Conservation (phyloP, 2,888 invertebrate species). For the Amiota mariae region DNA sequence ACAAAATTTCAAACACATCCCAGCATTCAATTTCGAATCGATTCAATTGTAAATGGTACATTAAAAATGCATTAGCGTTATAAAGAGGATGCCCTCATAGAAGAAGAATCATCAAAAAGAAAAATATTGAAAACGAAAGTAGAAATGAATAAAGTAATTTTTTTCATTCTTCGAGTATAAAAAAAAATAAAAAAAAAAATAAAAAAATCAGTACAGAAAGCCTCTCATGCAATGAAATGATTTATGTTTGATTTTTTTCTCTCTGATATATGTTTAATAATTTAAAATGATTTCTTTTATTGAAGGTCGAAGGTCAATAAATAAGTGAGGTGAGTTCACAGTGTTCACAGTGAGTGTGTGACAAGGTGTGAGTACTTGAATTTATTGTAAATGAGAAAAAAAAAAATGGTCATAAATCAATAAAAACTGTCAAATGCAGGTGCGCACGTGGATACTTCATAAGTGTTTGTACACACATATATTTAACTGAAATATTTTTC, state of each 20-base stretch:
- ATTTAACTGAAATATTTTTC: no score
- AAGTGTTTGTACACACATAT: no score
- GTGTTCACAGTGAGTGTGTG: no score
- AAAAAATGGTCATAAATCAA: slow-evolving; percentile 4
- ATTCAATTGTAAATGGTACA: slow-evolving; percentile 45
- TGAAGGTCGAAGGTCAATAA: not conserved
- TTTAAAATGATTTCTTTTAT: slow-evolving; percentile 9
- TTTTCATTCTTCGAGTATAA: no score
- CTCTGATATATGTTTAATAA: slow-evolving; percentile 8
- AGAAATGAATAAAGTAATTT: no score
- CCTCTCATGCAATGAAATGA: not conserved
- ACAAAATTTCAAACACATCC: not conserved
- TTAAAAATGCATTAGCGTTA: slow-evolving; percentile 47
- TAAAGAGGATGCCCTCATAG: no score
- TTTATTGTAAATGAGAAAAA: not conserved
- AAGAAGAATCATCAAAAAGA: no score
- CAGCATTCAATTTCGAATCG: slow-evolving; percentile 16
- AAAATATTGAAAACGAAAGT: no score
- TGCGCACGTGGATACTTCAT: not conserved
- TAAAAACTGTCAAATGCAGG: slow-evolving; percentile 14
- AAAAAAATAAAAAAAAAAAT: no score
- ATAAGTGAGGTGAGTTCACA: no score
- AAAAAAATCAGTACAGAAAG: no score
- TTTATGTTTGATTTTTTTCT: slow-evolving; percentile 6
- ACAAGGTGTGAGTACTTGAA: not conserved